Percentiles rank a stretch among this genome's conserved stretches.
Conservation (phyloP, 2,113 vertebrate genomes). For the Notiomystis cincta region DNA sequence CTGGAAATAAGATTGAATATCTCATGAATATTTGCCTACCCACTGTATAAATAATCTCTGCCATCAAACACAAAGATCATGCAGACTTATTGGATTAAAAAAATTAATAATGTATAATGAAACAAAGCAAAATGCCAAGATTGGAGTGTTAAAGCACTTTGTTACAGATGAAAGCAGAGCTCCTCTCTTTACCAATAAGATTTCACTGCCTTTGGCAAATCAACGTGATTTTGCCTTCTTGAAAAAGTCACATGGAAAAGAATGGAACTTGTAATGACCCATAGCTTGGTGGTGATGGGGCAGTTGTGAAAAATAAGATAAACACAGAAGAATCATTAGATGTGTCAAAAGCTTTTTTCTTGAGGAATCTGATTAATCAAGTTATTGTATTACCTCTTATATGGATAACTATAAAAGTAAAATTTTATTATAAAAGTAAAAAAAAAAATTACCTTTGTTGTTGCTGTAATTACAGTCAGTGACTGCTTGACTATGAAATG, state of each 20-base stretch:
- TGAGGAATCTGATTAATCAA: background rate
- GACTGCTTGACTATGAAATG: background rate
- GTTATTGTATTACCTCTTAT: background rate
- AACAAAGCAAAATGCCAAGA: constrained; percentile 1
- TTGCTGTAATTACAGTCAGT: background rate
- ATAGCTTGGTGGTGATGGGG: background rate
- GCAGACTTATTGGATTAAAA: background rate
- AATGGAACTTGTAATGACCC: background rate
- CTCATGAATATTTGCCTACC: background rate
- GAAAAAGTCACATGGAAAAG: background rate
- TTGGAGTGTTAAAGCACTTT: background rate
- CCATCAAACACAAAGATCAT: constrained; percentile 7
- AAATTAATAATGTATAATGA: constrained; percentile 29
- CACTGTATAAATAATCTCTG: constrained; percentile 5
- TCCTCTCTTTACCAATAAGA: background rate
- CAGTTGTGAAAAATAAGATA: background rate
- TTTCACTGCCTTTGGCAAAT: background rate
- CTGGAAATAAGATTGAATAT: background rate
- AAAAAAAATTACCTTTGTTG: background rate
- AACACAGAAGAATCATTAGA: background rate
- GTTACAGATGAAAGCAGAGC: background rate
- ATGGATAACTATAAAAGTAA: background rate
- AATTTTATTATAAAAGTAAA: no score
- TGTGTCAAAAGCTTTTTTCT: background rate
- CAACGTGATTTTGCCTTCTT: background rate